Conservation (phyloP, 2,113 vertebrate species). For the Malurus elegans region DNA sequence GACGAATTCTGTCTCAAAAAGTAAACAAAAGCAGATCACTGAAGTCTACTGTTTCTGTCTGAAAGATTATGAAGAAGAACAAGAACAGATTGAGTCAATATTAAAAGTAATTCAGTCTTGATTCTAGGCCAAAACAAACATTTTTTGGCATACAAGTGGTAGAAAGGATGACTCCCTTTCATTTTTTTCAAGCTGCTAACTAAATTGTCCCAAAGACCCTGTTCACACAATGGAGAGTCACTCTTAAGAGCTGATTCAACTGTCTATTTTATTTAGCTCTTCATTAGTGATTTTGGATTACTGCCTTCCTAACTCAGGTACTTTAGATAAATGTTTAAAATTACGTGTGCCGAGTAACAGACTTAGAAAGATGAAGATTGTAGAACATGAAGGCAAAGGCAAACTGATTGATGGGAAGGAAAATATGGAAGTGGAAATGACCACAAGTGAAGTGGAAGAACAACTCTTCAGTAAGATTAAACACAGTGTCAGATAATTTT, state of each 20-base stretch:
- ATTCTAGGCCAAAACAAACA: neutral
- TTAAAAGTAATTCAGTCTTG: neutral
- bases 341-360: neutral
- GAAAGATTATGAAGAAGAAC: neutral
- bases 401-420: neutral
- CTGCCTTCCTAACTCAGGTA: neutral
- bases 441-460: neutral
- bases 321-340: neutral
- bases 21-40: neutral
- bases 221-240: neutral
- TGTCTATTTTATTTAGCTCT: neutral
- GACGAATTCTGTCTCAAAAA: neutral
- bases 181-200: neutral
- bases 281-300: neutral
- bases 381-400: neutral
- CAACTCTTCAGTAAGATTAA: neutral
- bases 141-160: neutral
- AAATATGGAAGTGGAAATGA: neutral
- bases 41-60: neutral
- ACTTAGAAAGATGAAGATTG: neutral
- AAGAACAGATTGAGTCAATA: constrained; percentile 3
- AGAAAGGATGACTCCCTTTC: neutral
- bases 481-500: neutral
- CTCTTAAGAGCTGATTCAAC: neutral
- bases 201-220: neutral